phyloP scores from a whole-genome alignment of 2,113 vertebrate species.

The Lophius piscatorius region DNA sequence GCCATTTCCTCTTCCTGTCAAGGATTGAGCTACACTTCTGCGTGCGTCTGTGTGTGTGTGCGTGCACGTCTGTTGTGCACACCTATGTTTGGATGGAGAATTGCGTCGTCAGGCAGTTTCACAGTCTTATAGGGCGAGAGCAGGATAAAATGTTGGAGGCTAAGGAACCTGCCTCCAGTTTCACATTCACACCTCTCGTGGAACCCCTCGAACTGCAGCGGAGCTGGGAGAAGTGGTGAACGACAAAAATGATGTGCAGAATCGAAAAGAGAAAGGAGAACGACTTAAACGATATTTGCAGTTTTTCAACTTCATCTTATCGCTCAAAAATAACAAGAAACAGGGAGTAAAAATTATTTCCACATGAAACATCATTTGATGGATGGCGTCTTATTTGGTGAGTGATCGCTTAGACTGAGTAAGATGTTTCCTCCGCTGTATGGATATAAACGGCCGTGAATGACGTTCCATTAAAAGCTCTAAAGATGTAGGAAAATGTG shows the following conservation, averaged over 20 bases:
- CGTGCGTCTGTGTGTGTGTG: slow-evolving; percentile 36
- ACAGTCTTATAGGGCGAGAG: slow-evolving; percentile 44
- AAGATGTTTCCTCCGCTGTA: slow-evolving; percentile 11
- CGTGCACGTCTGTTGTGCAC: slow-evolving; percentile 19
- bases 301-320: background rate
- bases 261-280: slow-evolving; percentile 4
- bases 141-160: slow-evolving; percentile 47
- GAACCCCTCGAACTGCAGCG: slow-evolving; percentile 33
- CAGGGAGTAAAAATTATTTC: slow-evolving; percentile 6
- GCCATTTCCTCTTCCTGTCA: slow-evolving; percentile 75
- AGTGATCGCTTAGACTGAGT: slow-evolving; percentile 32
- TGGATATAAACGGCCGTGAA: slow-evolving; percentile 18
- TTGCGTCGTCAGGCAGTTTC: slow-evolving; percentile 50
- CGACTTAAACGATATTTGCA: slow-evolving; percentile 16
- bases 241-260: slow-evolving; percentile 8
- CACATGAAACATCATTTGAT: slow-evolving; percentile 29
- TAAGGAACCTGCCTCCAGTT: slow-evolving; percentile 57
- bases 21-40: slow-evolving; percentile 63
- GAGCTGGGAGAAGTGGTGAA: slow-evolving; percentile 11
- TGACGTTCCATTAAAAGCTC: slow-evolving; percentile 1
- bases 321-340: slow-evolving; percentile 21
- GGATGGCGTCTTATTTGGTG: slow-evolving; percentile 28
- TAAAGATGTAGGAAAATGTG: background rate
- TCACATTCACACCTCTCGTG: slow-evolving; percentile 51
- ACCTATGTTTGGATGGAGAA: slow-evolving; percentile 46